Evolutionary conservation across 2,113 vertebrate genomes (phyloP).

Genomic region (Lepisosteus osseus): DNA sequence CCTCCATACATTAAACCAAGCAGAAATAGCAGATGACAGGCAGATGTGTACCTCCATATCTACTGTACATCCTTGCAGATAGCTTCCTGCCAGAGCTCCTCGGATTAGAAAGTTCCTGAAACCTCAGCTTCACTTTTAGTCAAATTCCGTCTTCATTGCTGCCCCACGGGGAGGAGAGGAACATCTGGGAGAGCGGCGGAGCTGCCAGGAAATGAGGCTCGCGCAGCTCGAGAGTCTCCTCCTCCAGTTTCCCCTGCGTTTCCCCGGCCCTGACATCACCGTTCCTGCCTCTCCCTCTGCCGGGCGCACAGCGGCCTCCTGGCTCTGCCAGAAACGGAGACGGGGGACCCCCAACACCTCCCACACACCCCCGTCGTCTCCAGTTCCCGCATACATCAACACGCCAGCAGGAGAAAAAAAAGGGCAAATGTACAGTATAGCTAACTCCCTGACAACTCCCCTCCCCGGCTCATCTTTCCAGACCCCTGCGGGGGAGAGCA

Average conservation of each 20-base stretch:
- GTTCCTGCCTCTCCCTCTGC: slow-evolving; percentile 43
- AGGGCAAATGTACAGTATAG: neutral
- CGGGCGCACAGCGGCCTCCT: slow-evolving; percentile 22
- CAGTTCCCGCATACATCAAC: neutral
- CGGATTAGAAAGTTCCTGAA: slow-evolving; percentile 17
- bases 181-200: slow-evolving; percentile 11
- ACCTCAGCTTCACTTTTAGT: slow-evolving; percentile 15
- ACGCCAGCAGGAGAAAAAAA: neutral
- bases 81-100: neutral
- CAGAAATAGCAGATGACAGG: too few relatives aligned
- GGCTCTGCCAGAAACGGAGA: neutral
- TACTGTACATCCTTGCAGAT: slow-evolving; percentile 40
- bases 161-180: slow-evolving; percentile 3
- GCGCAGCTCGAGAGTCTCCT: slow-evolving; percentile 33
- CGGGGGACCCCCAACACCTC: neutral
- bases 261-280: slow-evolving; percentile 62
- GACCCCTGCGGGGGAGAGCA: too few relatives aligned
- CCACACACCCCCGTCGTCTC: neutral
- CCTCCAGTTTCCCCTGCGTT: slow-evolving; percentile 45
- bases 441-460: too few relatives aligned
- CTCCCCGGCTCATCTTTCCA: too few relatives aligned
- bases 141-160: neutral
- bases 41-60: slow-evolving; percentile 38
- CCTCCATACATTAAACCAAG: too few relatives aligned
- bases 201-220: slow-evolving; percentile 44